These are phyloP conservation scores for Sciurus carolinensis DNA, from an alignment of 2,797 vertebrate species.

Conservation along the genomic window DNA sequence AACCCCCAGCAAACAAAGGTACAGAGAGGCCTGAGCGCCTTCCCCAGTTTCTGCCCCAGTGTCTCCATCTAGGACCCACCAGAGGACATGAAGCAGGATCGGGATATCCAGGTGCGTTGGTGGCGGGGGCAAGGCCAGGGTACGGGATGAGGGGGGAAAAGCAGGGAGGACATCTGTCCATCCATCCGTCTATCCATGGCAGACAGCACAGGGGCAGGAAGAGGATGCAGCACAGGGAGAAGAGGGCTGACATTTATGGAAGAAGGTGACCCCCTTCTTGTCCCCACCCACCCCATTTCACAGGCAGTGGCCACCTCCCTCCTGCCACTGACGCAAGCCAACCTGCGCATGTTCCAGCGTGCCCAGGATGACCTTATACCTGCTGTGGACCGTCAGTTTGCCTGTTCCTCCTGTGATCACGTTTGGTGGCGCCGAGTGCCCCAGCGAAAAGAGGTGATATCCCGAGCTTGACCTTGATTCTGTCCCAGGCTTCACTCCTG, in stretches of 20 bases:
- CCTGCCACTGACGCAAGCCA: conserved; percentile 88
- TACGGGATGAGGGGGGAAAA: neutral
- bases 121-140: neutral
- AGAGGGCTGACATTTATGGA: neutral
- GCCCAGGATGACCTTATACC: conserved; percentile 88
- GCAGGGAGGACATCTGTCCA: neutral
- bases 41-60: conserved; percentile 40
- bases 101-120: conserved; percentile 87
- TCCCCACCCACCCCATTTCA: neutral
- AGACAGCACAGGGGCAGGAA: neutral
- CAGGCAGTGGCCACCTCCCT: conserved; percentile 85
- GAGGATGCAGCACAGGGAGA: accelerated
- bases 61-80: conserved; percentile 71
- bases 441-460: conserved; percentile 89
- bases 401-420: conserved; percentile 89
- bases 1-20: neutral
- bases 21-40: neutral
- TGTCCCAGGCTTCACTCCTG: neutral
- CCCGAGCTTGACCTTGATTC: neutral
- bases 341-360: conserved; percentile 90
- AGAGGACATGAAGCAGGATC: conserved; percentile 84
- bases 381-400: conserved; percentile 87
- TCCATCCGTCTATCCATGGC: neutral
- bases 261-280: neutral
- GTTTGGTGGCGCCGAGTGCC: conserved; percentile 92